A percentile compares a stretch with the other conserved stretches of the same genome.
Conservation (phyloP, 1,140 invertebrate species). For the Brachionus manjavacas region DNA sequence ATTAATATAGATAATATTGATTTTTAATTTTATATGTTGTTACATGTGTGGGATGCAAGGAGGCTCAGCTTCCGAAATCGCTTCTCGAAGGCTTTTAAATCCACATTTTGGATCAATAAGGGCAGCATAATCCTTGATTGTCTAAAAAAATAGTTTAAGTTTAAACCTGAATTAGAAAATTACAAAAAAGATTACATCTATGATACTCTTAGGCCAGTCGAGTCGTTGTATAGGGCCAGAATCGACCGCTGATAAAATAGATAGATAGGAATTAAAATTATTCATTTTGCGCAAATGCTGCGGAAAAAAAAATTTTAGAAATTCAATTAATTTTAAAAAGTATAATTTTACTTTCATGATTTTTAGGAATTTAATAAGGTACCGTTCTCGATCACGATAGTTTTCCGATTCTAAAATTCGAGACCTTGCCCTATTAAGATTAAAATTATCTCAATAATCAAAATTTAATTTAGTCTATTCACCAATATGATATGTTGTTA, state of each 20-base stretch:
- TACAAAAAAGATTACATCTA: conserved; percentile 62
- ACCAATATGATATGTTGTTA: conserved; percentile 99
- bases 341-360: conserved; percentile 74
- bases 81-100: conserved; percentile 87
- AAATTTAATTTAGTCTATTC: conserved; percentile 28
- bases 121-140: conserved; percentile 83
- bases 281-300: conserved; percentile 79
- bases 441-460: background rate
- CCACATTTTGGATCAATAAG: conserved; percentile 92
- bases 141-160: conserved; percentile 50
- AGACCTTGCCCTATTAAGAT: conserved; percentile 66
- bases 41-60: conserved; percentile 98
- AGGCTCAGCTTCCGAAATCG: conserved; percentile 83
- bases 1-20: conserved; percentile 43
- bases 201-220: conserved; percentile 85
- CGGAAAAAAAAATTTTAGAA: conserved; percentile 23
- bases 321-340: background rate
- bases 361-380: conserved; percentile 93
- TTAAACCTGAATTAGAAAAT: conserved; percentile 11
- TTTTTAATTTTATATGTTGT: conserved; percentile 53
- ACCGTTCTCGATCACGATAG: conserved; percentile 87
- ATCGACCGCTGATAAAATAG: conserved; percentile 87
- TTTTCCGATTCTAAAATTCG: conserved; percentile 73
- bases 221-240: conserved; percentile 87
- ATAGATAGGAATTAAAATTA: conserved; percentile 97